A percentile compares a stretch with the other conserved stretches of the same genome.
Evolutionary conservation across 2,888 invertebrate species (phyloP).

Genomic region (Drosophila birchii): DNA sequence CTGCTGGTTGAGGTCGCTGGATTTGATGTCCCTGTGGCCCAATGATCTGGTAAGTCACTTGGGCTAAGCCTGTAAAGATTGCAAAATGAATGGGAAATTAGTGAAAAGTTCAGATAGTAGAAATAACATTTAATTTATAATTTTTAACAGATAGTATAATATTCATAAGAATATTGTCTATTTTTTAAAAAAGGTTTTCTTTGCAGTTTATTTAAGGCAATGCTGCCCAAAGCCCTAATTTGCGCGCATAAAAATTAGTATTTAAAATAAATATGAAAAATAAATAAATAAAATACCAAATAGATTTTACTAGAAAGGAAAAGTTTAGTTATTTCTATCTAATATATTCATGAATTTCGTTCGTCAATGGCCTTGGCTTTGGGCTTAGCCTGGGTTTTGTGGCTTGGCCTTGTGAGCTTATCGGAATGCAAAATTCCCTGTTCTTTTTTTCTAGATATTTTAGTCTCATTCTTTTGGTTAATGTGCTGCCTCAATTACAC

Average conservation of each 20-base stretch:
- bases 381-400: not conserved
- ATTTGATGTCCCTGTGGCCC: slow-evolving; percentile 80
- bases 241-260: not conserved
- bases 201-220: not conserved
- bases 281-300: not conserved
- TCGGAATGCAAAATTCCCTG: slow-evolving; percentile 38
- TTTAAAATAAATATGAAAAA: not conserved
- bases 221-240: not conserved
- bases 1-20: slow-evolving; percentile 60
- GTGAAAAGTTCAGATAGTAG: slow-evolving; percentile 1
- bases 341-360: not conserved
- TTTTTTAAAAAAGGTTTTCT: not conserved
- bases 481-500: slow-evolving; percentile 57
- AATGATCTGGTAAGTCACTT: slow-evolving; percentile 90
- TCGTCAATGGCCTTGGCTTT: slow-evolving; percentile 7
- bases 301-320: not conserved
- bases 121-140: too few species aligned
- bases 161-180: not conserved
- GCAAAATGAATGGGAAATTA: slow-evolving; percentile 15
- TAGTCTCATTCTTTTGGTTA: slow-evolving; percentile 30
- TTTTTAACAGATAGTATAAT: not conserved
- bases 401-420: slow-evolving; percentile 16
- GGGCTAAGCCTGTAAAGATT: slow-evolving; percentile 92
- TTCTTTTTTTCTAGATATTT: slow-evolving; percentile 8
- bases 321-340: not conserved